A percentile compares a stretch with the other conserved stretches of the same genome.
phyloP scores from a whole-genome alignment of 2,113 vertebrate genomes.

The Pheucticus melanocephalus region DNA sequence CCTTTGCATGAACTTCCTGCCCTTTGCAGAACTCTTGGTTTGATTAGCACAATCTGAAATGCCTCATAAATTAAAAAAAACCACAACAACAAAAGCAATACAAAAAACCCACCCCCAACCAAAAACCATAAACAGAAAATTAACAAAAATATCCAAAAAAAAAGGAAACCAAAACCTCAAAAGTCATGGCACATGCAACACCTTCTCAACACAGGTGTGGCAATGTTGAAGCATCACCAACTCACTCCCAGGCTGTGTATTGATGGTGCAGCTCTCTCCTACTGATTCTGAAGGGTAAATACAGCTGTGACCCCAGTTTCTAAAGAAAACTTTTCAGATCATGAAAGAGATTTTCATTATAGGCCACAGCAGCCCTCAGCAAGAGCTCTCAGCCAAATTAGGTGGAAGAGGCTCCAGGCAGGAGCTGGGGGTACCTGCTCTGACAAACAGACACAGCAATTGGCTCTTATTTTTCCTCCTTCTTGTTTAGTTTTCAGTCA shows the following conservation, averaged over 20 bases:
- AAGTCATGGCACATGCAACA: neutral
- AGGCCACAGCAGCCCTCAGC: neutral
- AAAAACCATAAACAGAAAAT: neutral
- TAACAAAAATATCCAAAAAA: neutral
- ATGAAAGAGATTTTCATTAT: neutral
- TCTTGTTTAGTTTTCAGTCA: conserved; percentile 51
- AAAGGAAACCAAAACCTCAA: neutral
- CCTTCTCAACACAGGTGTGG: too few species aligned
- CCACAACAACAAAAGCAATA: neutral
- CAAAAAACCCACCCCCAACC: neutral
- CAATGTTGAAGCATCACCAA: neutral
- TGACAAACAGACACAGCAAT: neutral
- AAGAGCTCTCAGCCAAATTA: neutral
- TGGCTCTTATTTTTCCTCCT: neutral
- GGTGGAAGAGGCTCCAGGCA: neutral
- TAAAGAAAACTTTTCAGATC: neutral
- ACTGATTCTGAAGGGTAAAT: neutral
- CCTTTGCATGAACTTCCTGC: neutral
- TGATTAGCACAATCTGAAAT: neutral
- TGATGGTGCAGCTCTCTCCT: neutral
- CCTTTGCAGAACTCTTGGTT: neutral
- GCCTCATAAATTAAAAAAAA: neutral
- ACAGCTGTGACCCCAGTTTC: neutral
- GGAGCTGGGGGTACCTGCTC: conserved; percentile 17
- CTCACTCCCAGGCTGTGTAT: neutral